Base-by-base conservation (phyloP, 2,113 vertebrate species). In the Garra rufa region DNA sequence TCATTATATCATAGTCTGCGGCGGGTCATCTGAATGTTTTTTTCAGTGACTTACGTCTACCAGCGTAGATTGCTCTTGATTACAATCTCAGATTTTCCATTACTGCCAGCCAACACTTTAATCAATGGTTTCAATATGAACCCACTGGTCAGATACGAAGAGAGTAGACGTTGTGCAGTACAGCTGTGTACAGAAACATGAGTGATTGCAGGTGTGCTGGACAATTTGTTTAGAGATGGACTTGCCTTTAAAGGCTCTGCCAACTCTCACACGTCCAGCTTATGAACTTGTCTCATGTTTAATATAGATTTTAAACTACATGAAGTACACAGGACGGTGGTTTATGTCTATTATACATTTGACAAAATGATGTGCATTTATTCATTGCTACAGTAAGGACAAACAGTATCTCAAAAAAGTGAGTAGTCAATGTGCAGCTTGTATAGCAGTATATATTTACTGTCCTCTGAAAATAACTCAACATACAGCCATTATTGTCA, bases 21-120 rank as follows among this genome's bases (percentile, higher is more conserved):
- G 11, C 13, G 3, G 14, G 43, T 73, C 9, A 73, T 73, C 41
- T 13, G 13, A 73, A 73, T 73, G 69, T 46, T 73, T 14, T 34
- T 75, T 76, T 76, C 34, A 41, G 52, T 78, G 52, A 79, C 19
- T 44, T 79, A 4, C 21, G 6, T 57, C 75, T 13, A 57, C 19
- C 75, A 38, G 50, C 14, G 30, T 57, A 38, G 50, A 41, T n/a
- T 57, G 50, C 6, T 57, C 50, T 77, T 57, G 48, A 76, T 82
- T 59, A 76, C 76, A 69, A 73, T 63, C 65, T 87, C 65, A 87
- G 67, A 85, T 80, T 87, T 87, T 87, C 86, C 86, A 87, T 78
- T 65, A 52, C 11, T 44, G 74, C 55, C 71, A 34, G 86, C 83
- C 86, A 87, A 82, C 24, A 26, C 34, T 79, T 73, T 74, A 84